Evolutionary conservation across 2,113 vertebrate genomes (phyloP).

Genomic region (Halichoeres trimaculatus): DNA sequence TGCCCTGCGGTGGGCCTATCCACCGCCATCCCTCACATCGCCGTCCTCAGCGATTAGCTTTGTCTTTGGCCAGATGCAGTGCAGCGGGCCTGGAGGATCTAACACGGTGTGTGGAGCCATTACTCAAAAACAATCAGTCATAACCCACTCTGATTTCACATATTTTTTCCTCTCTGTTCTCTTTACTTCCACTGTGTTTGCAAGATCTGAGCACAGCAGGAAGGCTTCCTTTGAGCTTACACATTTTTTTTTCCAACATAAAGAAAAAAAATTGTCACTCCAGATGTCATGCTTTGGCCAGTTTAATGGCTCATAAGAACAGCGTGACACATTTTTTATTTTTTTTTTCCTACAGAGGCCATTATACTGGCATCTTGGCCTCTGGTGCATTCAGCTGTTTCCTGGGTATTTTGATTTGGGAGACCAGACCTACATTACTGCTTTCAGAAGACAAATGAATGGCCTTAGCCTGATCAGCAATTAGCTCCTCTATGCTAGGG

Average conservation of each 20-base stretch:
- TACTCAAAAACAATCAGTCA: constrained; percentile 76
- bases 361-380: constrained; percentile 35
- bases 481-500: too few species aligned
- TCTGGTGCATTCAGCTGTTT: constrained; percentile 28
- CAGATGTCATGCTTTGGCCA: constrained; percentile 50
- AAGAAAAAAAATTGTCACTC: constrained; percentile 46
- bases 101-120: constrained; percentile 64
- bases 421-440: constrained; percentile 24
- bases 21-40: constrained; percentile 66
- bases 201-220: constrained; percentile 51
- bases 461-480: too few species aligned
- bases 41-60: constrained; percentile 76
- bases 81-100: constrained; percentile 69
- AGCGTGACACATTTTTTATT: constrained; percentile 49
- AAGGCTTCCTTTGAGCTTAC: constrained; percentile 41
- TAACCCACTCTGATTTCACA: constrained; percentile 60
- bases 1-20: constrained; percentile 68
- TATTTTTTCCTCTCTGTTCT: constrained; percentile 16
- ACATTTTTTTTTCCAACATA: constrained; percentile 9
- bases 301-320: constrained; percentile 54
- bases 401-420: constrained; percentile 25
- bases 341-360: constrained; percentile 46
- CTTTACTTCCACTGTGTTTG: constrained; percentile 47
- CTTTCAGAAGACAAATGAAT: constrained; percentile 33
- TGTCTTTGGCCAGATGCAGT: constrained; percentile 69